These are phyloP conservation scores for Seira sanloemensis DNA, from an alignment of 2,888 invertebrate species.

Conservation along the genomic window DNA sequence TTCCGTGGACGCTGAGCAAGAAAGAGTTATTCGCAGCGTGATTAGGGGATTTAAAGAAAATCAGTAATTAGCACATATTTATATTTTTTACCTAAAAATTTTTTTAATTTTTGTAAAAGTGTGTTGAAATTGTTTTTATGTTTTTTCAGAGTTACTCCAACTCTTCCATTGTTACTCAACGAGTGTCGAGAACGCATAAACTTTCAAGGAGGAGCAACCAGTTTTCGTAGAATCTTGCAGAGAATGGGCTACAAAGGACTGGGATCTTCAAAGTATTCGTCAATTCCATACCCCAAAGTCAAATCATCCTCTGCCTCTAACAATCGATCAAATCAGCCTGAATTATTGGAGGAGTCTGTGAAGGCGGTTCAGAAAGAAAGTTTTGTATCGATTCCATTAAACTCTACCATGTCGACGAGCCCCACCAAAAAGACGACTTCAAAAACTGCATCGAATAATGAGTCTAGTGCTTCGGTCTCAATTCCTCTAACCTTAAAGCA, in stretches of 20 bases:
- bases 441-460: background rate
- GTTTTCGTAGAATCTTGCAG: conserved; percentile 69
- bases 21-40: conserved; percentile 65
- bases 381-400: background rate
- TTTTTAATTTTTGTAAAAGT: conserved; percentile 5
- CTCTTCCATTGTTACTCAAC: conserved; percentile 65
- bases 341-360: background rate
- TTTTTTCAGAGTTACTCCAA: conserved; percentile 64
- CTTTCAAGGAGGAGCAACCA: conserved; percentile 70
- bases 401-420: background rate
- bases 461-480: no score
- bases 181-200: conserved; percentile 67
- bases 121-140: background rate
- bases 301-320: background rate
- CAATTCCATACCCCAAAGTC: background rate
- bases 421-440: background rate
- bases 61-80: conserved; percentile 55
- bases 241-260: conserved; percentile 70
- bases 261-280: background rate
- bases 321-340: background rate
- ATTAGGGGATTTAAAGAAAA: conserved; percentile 66
- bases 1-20: conserved; percentile 64
- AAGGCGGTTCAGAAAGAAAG: background rate
- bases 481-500: no score
- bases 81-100: background rate